phyloP scores from a whole-genome alignment of 64 coral and sea anemone species.

The Dendronephthya gigantea region DNA sequence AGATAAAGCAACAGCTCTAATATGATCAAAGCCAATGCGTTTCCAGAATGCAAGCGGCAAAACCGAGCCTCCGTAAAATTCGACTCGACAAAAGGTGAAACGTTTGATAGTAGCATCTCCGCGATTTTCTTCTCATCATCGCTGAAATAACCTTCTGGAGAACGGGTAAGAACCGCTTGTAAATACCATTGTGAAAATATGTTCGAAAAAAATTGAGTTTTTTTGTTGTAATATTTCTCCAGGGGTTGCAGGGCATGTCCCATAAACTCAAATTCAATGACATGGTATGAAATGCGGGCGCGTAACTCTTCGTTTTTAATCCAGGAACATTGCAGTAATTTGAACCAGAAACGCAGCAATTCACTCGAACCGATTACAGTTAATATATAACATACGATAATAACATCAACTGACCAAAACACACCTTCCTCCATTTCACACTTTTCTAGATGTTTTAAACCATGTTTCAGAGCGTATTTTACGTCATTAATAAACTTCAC shows the following conservation, averaged over 20 bases:
- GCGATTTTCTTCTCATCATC: neutral
- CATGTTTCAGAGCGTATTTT: conserved; percentile 49
- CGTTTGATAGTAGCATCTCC: too few relatives aligned
- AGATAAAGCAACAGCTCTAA: neutral
- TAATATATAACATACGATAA: neutral
- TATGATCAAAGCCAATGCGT: too few relatives aligned
- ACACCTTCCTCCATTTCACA: neutral
- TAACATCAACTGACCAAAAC: neutral
- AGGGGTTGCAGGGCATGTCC: too few relatives aligned
- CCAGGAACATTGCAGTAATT: too few relatives aligned
- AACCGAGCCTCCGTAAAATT: too few relatives aligned
- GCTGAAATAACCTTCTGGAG: neutral
- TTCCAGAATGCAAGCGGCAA: too few relatives aligned
- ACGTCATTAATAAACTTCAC: conserved; percentile 29
- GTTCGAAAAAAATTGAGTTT: too few relatives aligned
- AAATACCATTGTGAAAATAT: neutral
- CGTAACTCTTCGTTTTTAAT: neutral
- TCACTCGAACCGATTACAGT: neutral
- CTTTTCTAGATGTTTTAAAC: conserved; percentile 24
- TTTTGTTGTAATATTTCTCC: too few relatives aligned
- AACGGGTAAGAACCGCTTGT: neutral
- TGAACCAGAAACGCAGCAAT: too few relatives aligned
- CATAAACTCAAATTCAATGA: neutral
- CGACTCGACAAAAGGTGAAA: too few relatives aligned
- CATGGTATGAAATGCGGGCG: neutral